These are phyloP conservation scores for Bellardia pandia DNA, from an alignment of 2,888 invertebrate genomes.

Conservation along the genomic window DNA sequence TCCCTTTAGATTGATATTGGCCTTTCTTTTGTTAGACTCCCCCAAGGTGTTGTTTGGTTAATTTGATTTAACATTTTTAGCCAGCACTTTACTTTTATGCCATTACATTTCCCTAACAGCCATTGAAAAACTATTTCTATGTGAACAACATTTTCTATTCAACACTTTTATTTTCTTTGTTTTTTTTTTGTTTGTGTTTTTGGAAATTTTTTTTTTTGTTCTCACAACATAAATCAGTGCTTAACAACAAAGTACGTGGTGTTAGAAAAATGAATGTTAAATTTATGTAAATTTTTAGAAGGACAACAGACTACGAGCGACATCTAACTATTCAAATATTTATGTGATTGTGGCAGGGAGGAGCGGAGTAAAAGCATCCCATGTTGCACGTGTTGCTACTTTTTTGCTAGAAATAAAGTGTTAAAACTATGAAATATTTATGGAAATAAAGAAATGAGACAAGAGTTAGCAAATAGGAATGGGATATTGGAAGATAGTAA, in stretches of 20 bases:
- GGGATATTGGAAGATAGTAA: not conserved
- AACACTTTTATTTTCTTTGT: not conserved
- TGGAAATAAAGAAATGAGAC: slow-evolving; percentile 7
- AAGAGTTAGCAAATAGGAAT: not conserved
- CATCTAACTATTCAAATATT: slow-evolving; percentile 53
- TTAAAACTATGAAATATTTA: slow-evolving; percentile 12
- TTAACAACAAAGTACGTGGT: slow-evolving; percentile 65
- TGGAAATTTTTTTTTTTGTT: not conserved
- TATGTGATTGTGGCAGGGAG: not conserved
- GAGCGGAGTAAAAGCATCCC: not conserved
- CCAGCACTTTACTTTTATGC: not conserved
- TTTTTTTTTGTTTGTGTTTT: not conserved
- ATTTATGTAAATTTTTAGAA: slow-evolving; percentile 69
- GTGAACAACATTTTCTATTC: slow-evolving; percentile 39
- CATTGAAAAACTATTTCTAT: slow-evolving; percentile 25
- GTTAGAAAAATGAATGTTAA: slow-evolving; percentile 69
- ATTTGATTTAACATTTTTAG: slow-evolving; percentile 47
- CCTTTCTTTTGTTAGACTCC: not conserved
- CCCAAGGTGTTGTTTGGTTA: slow-evolving; percentile 5
- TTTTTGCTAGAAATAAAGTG: slow-evolving; percentile 5
- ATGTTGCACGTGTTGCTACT: not conserved
- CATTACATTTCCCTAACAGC: not conserved
- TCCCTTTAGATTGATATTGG: slow-evolving; percentile 11
- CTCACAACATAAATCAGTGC: slow-evolving; percentile 67
- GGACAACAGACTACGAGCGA: slow-evolving; percentile 58